A percentile compares a stretch with the other conserved stretches of the same genome.
Conservation (phyloP, 2,113 vertebrate genomes). For the Seriola dumerili region DNA sequence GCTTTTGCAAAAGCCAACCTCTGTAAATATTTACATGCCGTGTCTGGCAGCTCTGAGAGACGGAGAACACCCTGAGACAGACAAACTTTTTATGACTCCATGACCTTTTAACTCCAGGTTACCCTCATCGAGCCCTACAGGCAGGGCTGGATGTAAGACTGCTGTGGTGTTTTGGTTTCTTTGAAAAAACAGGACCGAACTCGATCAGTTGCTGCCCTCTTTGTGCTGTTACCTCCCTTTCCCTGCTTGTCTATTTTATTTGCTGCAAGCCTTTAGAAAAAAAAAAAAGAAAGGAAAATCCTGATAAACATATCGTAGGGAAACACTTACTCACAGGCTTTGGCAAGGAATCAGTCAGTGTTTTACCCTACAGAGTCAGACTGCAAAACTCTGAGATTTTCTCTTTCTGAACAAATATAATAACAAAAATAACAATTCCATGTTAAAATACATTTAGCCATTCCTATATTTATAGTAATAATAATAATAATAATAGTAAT, state of each 20-base stretch:
- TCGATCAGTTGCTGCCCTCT: background rate
- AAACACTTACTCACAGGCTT: background rate
- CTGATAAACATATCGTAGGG: constrained; percentile 24
- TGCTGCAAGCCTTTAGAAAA: constrained; percentile 12
- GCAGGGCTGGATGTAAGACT: constrained; percentile 26
- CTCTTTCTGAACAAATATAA: background rate
- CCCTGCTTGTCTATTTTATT: background rate
- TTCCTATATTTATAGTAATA: too few relatives aligned
- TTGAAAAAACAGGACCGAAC: constrained; percentile 28
- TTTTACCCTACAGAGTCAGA: too few relatives aligned
- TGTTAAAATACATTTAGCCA: too few relatives aligned
- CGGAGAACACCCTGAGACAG: constrained; percentile 36
- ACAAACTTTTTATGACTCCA: constrained; percentile 20
- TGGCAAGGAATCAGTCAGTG: background rate
- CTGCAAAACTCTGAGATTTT: background rate
- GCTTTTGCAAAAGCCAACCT: background rate
- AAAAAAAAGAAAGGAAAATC: background rate
- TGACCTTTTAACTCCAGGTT: constrained; percentile 46
- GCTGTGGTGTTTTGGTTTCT: background rate
- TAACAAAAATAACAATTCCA: too few relatives aligned
- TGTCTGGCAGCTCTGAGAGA: constrained; percentile 62
- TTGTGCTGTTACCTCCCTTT: background rate
- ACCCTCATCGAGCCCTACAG: constrained; percentile 18
- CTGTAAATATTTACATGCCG: constrained; percentile 72
- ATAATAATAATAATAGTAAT: too few relatives aligned